Conservation (phyloP, 2,797 vertebrate genomes). For the Pogonophryne albipinna region DNA sequence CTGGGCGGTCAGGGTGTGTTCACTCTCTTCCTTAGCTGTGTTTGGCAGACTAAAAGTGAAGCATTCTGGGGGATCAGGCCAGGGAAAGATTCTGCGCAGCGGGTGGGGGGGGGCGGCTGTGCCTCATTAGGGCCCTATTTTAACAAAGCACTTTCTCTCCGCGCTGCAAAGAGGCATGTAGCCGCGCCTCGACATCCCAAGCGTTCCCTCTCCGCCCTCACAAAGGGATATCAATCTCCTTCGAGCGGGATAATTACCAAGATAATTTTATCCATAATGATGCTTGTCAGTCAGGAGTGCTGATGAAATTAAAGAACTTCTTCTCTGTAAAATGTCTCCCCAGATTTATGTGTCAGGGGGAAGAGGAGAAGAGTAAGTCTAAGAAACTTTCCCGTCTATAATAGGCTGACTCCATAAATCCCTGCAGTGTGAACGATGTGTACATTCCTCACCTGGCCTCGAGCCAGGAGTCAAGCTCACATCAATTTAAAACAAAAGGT, state of each 20-base stretch:
- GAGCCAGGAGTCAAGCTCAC: conserved; percentile 16
- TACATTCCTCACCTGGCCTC: conserved; percentile 39
- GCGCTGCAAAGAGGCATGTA: conserved; percentile 54
- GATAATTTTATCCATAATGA: conserved; percentile 88
- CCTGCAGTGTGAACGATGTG: neutral
- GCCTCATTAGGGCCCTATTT: conserved; percentile 79
- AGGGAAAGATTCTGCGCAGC: conserved; percentile 39
- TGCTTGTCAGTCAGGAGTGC: conserved; percentile 84
- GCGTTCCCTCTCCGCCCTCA: conserved; percentile 64
- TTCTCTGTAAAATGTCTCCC: conserved; percentile 63
- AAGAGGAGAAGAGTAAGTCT: conserved; percentile 48
- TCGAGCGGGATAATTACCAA: conserved; percentile 84
- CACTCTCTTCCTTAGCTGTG: conserved; percentile 36
- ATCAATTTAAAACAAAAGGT: conserved; percentile 35
- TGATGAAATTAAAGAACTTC: conserved; percentile 85
- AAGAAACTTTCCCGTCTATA: conserved; percentile 55
- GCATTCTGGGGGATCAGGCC: conserved; percentile 62
- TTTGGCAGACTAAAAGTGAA: conserved; percentile 65
- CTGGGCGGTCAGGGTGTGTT: conserved; percentile 43
- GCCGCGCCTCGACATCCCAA: conserved; percentile 55
- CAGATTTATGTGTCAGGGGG: conserved; percentile 70
- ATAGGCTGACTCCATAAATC: conserved; percentile 57
- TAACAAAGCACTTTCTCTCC: conserved; percentile 75
- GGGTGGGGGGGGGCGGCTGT: conserved; percentile 44
- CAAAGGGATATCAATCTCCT: conserved; percentile 84